A percentile compares a stretch with the other conserved stretches of the same genome.
Evolutionary conservation across 2,888 invertebrate species (phyloP).

Genomic region (Hemaris fuciformis): DNA sequence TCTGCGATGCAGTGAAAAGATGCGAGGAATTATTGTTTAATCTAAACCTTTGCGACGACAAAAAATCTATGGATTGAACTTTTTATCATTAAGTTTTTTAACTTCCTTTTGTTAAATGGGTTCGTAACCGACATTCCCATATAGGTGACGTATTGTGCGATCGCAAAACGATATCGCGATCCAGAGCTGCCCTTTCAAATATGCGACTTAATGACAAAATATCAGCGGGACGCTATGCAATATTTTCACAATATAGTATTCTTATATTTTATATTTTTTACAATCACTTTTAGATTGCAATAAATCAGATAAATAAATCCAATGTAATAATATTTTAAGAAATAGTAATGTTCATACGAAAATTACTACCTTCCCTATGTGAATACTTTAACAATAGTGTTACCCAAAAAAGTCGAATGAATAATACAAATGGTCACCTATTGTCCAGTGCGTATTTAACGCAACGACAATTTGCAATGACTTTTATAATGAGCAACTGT

Average conservation of each 20-base stretch:
- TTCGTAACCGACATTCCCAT: slow-evolving; percentile 80
- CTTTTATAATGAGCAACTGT: slow-evolving; percentile 30
- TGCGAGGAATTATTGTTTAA: slow-evolving; percentile 66
- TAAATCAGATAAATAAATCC: slow-evolving; percentile 20
- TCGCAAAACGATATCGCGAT: slow-evolving; percentile 66
- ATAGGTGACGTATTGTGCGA: slow-evolving; percentile 67
- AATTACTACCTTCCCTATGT: not conserved
- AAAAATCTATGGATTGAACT: slow-evolving; percentile 64
- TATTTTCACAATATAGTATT: slow-evolving; percentile 72
- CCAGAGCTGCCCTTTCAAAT: slow-evolving; percentile 61
- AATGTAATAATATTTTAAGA: not conserved
- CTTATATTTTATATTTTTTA: slow-evolving; percentile 14
- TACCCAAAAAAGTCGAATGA: not conserved
- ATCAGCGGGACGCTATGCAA: slow-evolving; percentile 71
- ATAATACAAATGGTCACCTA: slow-evolving; percentile 12
- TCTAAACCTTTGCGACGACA: slow-evolving; percentile 63
- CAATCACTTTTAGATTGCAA: slow-evolving; percentile 13
- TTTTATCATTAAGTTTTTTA: slow-evolving; percentile 66
- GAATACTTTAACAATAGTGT: not conserved
- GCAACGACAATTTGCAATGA: slow-evolving; percentile 6
- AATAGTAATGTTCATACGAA: not conserved
- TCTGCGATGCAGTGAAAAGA: slow-evolving; percentile 69
- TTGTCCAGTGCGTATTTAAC: slow-evolving; percentile 17
- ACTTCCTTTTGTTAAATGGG: slow-evolving; percentile 66
- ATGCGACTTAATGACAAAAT: slow-evolving; percentile 70